A percentile compares a stretch with the other conserved stretches of the same genome.
phyloP scores from a whole-genome alignment of 2,113 vertebrate species.

The Heliornis fulica region DNA sequence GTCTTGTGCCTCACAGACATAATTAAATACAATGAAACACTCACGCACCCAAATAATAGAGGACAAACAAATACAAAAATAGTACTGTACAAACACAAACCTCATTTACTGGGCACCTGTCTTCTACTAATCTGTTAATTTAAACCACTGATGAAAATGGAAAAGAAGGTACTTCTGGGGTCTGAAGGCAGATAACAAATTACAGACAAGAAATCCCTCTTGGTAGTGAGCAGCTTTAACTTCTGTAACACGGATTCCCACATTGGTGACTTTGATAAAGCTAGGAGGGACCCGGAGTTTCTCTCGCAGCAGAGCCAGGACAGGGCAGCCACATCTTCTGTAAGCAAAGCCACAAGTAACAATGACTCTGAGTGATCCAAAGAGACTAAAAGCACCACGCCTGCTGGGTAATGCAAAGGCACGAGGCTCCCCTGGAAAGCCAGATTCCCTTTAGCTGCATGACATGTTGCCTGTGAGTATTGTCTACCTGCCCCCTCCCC shows the following conservation, averaged over 20 bases:
- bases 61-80: constrained; percentile 67
- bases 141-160: not conserved
- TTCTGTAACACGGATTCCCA: not conserved
- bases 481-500: accelerated
- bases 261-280: not conserved
- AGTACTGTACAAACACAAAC: constrained; percentile 56
- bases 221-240: not conserved
- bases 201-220: not conserved
- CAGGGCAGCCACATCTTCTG: not conserved
- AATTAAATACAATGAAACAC: constrained; percentile 79
- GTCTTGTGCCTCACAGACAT: constrained; percentile 78
- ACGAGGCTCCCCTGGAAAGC: not conserved
- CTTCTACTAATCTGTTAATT: constrained; percentile 23
- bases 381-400: not conserved
- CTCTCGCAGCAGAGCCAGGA: not conserved
- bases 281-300: not conserved
- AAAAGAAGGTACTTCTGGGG: not conserved
- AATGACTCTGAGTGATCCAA: not conserved
- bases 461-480: not conserved
- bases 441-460: not conserved
- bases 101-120: constrained; percentile 73
- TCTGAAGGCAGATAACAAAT: not conserved
- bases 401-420: not conserved
- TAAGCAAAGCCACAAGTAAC: not conserved
- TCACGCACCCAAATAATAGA: constrained; percentile 64